Base-by-base conservation (phyloP, 2,888 invertebrate genomes). In the Dione vanillae region DNA sequence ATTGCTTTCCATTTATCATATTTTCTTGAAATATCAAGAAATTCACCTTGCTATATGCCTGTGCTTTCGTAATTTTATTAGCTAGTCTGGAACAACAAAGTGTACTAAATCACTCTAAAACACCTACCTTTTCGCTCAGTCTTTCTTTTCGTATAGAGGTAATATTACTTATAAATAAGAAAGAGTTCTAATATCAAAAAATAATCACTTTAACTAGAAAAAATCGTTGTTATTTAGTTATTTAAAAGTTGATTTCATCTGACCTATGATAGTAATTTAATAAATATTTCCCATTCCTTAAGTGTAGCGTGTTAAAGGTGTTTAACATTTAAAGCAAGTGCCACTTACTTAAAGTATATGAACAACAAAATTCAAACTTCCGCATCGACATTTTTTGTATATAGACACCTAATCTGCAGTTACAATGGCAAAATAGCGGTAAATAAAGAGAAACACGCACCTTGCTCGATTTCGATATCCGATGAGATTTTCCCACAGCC, bases 401-500 rank as follows among this genome's bases (percentile, higher is more conserved):
- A 67, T 45, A 62, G 5, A 54, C 61, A 56, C 14, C 54, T 49
- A 62, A 47, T 41, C 9, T 43, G 9, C 16, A 58, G 20, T 54
- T 6, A 52, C 45, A 65, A 59, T 61, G 49, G 52, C 43, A 61
- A 16, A 37, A 37, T 73, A 78, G 74, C 78, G 71, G 78, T 77
- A 65, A 41, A 64, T 61, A n/a, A 52, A 67, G 35, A 20, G 9
- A 41, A 41, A 41, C 37, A 45, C 37, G 59, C 77, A 78, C 75
- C 77, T 78, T 78, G 74, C 72, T 59, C 12, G 67, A 74, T 76
- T 77, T 76, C 74, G 73, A 75, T 72, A 69, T 69, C 69, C 71
- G 73, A 69, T 74, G 59, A 40, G 47, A 58, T 70, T 54, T 77
- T 78, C 77, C 75, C 78, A 78, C 76, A 75, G 62, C 73, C 69